Base-by-base conservation (phyloP, 2,888 invertebrate genomes). In the Timema cristinae region DNA sequence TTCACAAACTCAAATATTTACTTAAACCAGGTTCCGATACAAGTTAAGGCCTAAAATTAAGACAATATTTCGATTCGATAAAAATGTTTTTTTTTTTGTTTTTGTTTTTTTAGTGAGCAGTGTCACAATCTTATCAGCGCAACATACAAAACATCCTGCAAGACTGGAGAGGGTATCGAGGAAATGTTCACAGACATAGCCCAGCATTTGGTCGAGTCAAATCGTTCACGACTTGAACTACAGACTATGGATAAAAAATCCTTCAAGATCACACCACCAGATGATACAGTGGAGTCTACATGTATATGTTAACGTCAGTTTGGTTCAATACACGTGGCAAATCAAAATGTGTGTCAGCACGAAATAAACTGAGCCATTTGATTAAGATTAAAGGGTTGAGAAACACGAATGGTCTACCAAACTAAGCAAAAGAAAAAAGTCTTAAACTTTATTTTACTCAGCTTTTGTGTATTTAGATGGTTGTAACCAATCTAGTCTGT, bases 141-240 rank as follows among this genome's bases (percentile, higher is more conserved):
- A 70, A 92, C 91, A 68, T 97, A 94, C 81, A 93, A 92, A 82
- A 94, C 94, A 16, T 95, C 95, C 6, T 96, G 96, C 81, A 94
- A 92, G 82, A 91, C 90, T 68, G 93, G 93, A 5, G 90, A 89
- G 79, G 95, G 95, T 7, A 86, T 97, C 47, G 91, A 94, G 75
- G 85, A 95, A 81, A 97, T 97, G 96, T 97, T 97, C 81, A 85
- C 87, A 63, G 94, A 95, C 78, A 95, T 97, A 80, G 94, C 95
- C 10, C 85, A 86, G 72, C 93, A 93, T 77, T 82, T 95, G 73
- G 90, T 92, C 1, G 90, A 91, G 77, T 88, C 91, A 48, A 94
- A 93, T 79, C 85, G 93, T 77, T 93, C 93, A n/a, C 86, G 91
- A 78, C 88, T 93, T 82, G 94, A 93, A 78, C 83, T 94, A 68